Evolutionary conservation across 2,888 invertebrate species (phyloP).

Genomic region (Phania funesta): DNA sequence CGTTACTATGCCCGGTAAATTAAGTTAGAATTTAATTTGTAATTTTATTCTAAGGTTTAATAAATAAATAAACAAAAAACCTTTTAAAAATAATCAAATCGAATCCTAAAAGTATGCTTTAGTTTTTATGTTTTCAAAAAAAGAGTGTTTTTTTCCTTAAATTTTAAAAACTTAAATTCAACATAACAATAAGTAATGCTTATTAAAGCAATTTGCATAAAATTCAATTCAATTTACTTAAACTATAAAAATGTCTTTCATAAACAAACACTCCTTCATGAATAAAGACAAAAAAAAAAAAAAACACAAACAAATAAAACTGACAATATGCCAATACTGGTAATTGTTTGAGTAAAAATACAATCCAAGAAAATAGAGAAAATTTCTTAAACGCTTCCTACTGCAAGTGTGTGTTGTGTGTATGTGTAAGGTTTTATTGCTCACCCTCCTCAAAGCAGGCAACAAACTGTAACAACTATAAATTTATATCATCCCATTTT

Average conservation of each 20-base stretch:
- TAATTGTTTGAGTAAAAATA: slow-evolving; percentile 57
- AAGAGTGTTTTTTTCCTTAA: not conserved
- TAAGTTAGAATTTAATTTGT: too few relatives aligned
- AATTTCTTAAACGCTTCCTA: not conserved
- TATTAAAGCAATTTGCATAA: slow-evolving; percentile 39
- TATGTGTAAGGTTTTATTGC: not conserved
- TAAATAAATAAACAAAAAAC: too few relatives aligned
- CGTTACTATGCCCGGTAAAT: too few relatives aligned
- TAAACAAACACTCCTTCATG: slow-evolving; percentile 25
- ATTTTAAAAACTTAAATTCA: not conserved
- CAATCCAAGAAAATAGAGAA: slow-evolving; percentile 29
- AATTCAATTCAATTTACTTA: slow-evolving; percentile 60
- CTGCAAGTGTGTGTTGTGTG: not conserved
- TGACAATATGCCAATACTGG: slow-evolving; percentile 67
- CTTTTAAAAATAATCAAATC: too few relatives aligned
- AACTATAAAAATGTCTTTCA: slow-evolving; percentile 51
- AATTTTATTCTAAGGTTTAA: too few relatives aligned
- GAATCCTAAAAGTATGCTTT: not conserved
- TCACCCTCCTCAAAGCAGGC: slow-evolving; percentile 31
- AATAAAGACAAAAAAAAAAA: slow-evolving; percentile 4
- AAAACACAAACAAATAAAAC: slow-evolving; percentile 52
- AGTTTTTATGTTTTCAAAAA: not conserved
- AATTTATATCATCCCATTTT: slow-evolving; percentile 38
- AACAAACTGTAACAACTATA: slow-evolving; percentile 56
- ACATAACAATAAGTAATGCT: not conserved